Evolutionary conservation across 2,888 invertebrate genomes (phyloP).

Genomic region (Stenoptilia bipunctidactyla): DNA sequence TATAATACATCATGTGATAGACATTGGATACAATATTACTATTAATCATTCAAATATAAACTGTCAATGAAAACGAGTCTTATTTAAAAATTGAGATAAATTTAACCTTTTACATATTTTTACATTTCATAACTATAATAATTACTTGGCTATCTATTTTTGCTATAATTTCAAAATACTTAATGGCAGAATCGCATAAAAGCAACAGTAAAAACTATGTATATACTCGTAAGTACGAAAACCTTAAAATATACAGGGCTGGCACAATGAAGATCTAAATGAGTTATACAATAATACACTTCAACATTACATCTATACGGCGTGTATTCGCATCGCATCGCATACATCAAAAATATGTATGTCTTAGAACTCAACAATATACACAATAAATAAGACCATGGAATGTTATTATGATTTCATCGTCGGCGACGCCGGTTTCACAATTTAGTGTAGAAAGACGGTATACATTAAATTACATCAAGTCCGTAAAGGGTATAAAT

Average conservation of each 20-base stretch:
- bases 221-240: slow-evolving; percentile 51
- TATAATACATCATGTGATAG: slow-evolving; percentile 52
- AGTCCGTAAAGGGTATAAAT: slow-evolving; percentile 52
- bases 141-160: slow-evolving; percentile 44
- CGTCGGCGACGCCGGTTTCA: slow-evolving; percentile 32
- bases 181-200: slow-evolving; percentile 54
- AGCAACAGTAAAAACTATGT: slow-evolving; percentile 55
- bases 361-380: slow-evolving; percentile 52
- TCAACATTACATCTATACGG: slow-evolving; percentile 44
- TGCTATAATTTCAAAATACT: slow-evolving; percentile 60
- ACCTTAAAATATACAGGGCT: slow-evolving; percentile 56
- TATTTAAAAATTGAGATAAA: slow-evolving; percentile 25
- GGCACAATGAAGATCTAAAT: slow-evolving; percentile 69
- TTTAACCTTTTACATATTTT: slow-evolving; percentile 53
- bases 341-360: slow-evolving; percentile 66
- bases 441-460: slow-evolving; percentile 33
- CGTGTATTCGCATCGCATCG: no score
- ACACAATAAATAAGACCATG: slow-evolving; percentile 71
- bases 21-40: slow-evolving; percentile 36
- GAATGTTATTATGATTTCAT: slow-evolving; percentile 62
- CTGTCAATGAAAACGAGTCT: slow-evolving; percentile 23
- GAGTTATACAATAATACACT: slow-evolving; percentile 51
- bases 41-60: slow-evolving; percentile 6
- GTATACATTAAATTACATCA: slow-evolving; percentile 52
- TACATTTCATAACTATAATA: slow-evolving; percentile 36